phyloP scores from a whole-genome alignment of 2,797 vertebrate species.

The Alectoris magna region DNA sequence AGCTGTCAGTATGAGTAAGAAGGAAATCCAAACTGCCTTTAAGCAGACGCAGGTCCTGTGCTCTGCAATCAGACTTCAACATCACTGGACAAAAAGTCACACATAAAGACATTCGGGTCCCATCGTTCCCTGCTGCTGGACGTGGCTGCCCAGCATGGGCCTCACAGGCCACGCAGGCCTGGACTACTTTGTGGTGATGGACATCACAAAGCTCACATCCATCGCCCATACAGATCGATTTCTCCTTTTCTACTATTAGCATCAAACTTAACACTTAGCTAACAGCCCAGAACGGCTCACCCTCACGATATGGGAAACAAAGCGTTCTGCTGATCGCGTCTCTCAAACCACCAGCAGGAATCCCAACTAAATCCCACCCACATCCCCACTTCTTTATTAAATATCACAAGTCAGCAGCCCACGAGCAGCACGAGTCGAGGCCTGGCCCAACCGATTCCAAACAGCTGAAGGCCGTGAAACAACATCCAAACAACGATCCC shows the following conservation, averaged over 20 bases:
- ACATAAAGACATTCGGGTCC: rapidly evolving
- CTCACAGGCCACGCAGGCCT: not conserved
- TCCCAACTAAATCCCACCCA: rapidly evolving
- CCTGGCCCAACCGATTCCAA: too few relatives aligned
- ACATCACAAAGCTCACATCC: not conserved
- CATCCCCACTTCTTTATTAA: rapidly evolving
- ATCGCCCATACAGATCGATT: rapidly evolving
- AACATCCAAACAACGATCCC: too few relatives aligned
- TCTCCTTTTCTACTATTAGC: rapidly evolving
- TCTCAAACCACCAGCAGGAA: not conserved
- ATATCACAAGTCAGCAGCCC: too few relatives aligned
- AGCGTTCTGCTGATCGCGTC: not conserved
- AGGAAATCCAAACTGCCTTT: rapidly evolving
- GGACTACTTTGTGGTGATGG: not conserved
- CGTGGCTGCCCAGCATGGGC: too few relatives aligned
- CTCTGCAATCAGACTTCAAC: too few relatives aligned
- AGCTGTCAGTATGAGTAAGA: not conserved
- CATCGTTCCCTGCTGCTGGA: too few relatives aligned
- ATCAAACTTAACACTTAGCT: rapidly evolving
- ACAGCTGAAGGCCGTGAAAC: too few relatives aligned
- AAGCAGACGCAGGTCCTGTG: not conserved
- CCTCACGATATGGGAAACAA: rapidly evolving
- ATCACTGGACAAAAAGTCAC: rapidly evolving
- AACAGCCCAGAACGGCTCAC: rapidly evolving
- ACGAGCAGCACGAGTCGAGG: too few relatives aligned